These are phyloP conservation scores for Eurois occulta DNA, from an alignment of 2,888 invertebrate genomes.

Conservation along the genomic window DNA sequence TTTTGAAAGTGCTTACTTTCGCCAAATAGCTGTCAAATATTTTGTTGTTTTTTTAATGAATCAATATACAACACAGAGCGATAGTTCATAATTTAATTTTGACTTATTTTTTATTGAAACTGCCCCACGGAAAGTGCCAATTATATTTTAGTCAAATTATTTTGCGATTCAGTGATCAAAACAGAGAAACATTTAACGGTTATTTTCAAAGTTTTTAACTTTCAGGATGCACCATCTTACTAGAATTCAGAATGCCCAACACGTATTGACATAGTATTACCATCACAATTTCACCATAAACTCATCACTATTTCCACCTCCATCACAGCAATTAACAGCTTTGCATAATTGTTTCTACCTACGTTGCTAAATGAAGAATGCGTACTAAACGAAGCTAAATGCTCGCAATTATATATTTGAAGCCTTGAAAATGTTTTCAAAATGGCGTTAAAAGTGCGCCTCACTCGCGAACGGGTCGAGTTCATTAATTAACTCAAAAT, in stretches of 20 bases:
- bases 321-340: not conserved
- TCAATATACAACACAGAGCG: too few species aligned
- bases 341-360: slow-evolving; percentile 1
- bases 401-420: slow-evolving; percentile 40
- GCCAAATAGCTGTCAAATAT: too few species aligned
- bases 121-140: not conserved
- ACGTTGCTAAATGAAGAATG: too few species aligned
- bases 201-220: not conserved
- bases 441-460: slow-evolving; percentile 43
- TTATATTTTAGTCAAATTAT: not conserved
- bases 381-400: slow-evolving; percentile 31
- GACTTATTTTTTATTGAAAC: not conserved
- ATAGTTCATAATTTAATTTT: too few species aligned
- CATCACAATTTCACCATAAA: not conserved
- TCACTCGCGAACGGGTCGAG: slow-evolving; percentile 30
- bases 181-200: not conserved
- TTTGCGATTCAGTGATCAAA: not conserved
- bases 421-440: slow-evolving; percentile 27
- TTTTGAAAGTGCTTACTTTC: too few species aligned
- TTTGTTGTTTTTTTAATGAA: too few species aligned
- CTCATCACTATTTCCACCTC: not conserved
- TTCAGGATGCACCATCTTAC: not conserved
- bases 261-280: not conserved
- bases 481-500: slow-evolving; percentile 57
- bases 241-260: not conserved